A percentile compares a stretch with the other conserved stretches of the same genome.
Evolutionary conservation across 2,888 invertebrate species (phyloP).

Genomic region (Horisme vitalbata): DNA sequence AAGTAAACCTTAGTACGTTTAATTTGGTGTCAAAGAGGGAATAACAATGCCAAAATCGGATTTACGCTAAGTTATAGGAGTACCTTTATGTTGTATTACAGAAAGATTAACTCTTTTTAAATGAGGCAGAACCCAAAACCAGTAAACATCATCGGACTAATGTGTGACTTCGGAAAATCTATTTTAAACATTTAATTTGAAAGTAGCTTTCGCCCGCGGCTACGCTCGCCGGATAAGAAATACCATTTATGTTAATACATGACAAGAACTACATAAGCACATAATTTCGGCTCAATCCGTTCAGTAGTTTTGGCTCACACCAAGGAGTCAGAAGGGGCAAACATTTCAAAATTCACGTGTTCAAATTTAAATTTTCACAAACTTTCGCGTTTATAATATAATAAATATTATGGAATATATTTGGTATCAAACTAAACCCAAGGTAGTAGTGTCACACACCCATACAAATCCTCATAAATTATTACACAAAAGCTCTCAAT

Average conservation of each 20-base stretch:
- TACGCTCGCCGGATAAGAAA: no score
- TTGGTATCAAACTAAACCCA: slow-evolving; percentile 5
- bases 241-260: no score
- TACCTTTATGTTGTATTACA: slow-evolving; percentile 37
- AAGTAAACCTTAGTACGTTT: no score
- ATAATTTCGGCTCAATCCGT: no score
- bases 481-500: slow-evolving; percentile 29
- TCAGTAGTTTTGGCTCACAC: no score
- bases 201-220: no score
- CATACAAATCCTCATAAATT: slow-evolving; percentile 15
- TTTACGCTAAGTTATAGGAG: slow-evolving; percentile 38
- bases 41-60: slow-evolving; percentile 50
- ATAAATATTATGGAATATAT: no score
- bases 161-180: neutral
- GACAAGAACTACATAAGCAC: no score
- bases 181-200: no score
- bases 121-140: neutral
- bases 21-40: slow-evolving; percentile 41
- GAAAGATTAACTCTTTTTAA: slow-evolving; percentile 9
- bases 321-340: no score
- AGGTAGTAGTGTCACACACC: slow-evolving; percentile 23
- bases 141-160: neutral
- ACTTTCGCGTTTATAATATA: no score
- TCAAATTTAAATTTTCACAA: neutral
- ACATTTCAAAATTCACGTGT: neutral